Conservation (phyloP, 1,140 invertebrate genomes). For the Hydropsyche tenuis region DNA sequence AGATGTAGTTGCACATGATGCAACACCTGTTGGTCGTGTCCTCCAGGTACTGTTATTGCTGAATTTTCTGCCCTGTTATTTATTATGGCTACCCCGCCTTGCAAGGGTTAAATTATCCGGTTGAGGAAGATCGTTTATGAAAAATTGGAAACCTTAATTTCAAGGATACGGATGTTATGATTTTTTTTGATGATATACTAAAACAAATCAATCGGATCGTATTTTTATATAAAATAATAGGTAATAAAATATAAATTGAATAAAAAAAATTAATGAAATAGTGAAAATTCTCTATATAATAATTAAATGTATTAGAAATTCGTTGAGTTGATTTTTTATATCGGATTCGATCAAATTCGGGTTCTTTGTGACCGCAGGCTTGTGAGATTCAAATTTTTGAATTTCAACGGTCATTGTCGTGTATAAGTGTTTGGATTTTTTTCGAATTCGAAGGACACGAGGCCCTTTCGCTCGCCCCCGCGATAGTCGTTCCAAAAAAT, state of each 20-base stretch:
- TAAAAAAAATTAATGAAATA: too few species aligned
- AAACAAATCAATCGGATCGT: too few species aligned
- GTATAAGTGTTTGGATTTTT: neutral
- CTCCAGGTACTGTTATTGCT: conserved; percentile 35
- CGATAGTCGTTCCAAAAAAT: conserved; percentile 41
- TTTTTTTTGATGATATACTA: conserved; percentile 28
- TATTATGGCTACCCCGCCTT: conserved; percentile 36
- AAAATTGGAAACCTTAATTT: conserved; percentile 29
- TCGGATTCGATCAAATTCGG: too few species aligned
- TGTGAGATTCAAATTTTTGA: neutral
- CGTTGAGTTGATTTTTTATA: too few species aligned
- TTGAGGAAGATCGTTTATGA: conserved; percentile 17
- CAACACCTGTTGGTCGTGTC: conserved; percentile 39
- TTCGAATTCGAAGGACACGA: conserved; percentile 3
- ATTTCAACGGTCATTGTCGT: neutral
- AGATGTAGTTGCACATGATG: conserved; percentile 1
- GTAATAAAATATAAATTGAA: too few species aligned
- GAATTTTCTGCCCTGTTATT: conserved; percentile 39
- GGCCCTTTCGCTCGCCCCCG: conserved; percentile 11
- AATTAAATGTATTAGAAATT: too few species aligned
- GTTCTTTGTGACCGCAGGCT: too few species aligned
- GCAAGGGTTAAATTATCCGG: conserved; percentile 32
- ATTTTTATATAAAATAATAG: too few species aligned
- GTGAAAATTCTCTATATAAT: too few species aligned
- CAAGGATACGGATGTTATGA: conserved; percentile 36